Percentiles rank a stretch among this genome's conserved stretches.
Evolutionary conservation across 2,888 invertebrate species (phyloP).

Genomic region (Serrognathus titanus): DNA sequence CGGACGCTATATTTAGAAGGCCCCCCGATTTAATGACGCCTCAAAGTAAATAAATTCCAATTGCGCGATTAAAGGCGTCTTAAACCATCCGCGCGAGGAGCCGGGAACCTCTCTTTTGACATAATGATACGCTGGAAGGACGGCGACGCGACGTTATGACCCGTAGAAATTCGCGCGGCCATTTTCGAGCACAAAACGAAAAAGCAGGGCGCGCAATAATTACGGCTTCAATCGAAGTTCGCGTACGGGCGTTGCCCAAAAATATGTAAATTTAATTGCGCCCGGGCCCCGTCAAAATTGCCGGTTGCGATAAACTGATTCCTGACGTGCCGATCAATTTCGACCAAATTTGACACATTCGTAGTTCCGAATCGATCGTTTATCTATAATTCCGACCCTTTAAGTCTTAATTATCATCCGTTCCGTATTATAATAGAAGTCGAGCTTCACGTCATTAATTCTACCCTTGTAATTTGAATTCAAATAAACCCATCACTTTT

Average conservation of each 20-base stretch:
- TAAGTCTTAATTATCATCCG: slow-evolving; percentile 23
- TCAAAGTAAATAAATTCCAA: slow-evolving; percentile 7
- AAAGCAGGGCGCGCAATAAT: neutral
- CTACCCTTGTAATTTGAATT: slow-evolving; percentile 9
- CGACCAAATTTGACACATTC: slow-evolving; percentile 27
- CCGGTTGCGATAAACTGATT: neutral
- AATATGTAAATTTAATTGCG: slow-evolving; percentile 3
- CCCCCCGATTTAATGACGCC: neutral
- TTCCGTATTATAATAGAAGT: slow-evolving; percentile 4
- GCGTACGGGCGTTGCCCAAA: neutral
- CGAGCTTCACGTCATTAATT: slow-evolving; percentile 8
- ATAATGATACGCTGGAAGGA: too few species aligned
- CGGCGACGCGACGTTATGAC: neutral
- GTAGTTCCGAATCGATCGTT: slow-evolving; percentile 25
- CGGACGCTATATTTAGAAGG: too few species aligned
- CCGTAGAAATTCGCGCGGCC: neutral
- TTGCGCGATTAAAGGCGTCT: neutral
- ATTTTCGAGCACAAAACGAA: neutral
- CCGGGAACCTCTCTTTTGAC: too few species aligned
- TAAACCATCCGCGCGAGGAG: neutral
- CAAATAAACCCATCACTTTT: slow-evolving; percentile 10
- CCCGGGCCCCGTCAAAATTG: neutral
- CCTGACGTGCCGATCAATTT: slow-evolving; percentile 24
- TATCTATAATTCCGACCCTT: slow-evolving; percentile 24
- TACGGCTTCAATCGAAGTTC: neutral